Evolutionary conservation across 2,113 vertebrate genomes (phyloP), one percentile per base, ranked within the genome.

Genomic region (Rhombomys opimus): DNA sequence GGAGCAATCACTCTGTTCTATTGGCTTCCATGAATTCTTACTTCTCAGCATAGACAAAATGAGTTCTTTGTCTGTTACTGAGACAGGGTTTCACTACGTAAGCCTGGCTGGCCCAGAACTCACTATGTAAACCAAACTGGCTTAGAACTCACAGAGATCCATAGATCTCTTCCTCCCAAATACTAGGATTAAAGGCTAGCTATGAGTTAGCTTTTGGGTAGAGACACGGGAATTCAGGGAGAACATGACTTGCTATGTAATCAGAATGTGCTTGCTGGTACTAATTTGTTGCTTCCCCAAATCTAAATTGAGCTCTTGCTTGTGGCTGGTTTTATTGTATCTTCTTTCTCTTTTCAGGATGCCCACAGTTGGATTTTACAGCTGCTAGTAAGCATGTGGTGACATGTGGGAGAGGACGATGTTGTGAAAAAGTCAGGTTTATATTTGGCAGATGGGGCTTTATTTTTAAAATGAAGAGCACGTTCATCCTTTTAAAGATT

Each of bases 401-500:
- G 63, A 93, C n/a, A 93, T 78, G 54, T 70, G n/a, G 18, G 12
- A 93, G 20, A 91, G 20, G 52, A 82, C 2, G 67, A 88, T 17
- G 67, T 73, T 87, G 61, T 57, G 38, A 94, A 72, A 54, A 87
- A 87, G 38, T 22, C 52, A 41, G 59, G 82, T 80, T 54, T 85
- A 77, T 76, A 50, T 38, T 65, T 81, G 14, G 11, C 18, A 38
- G 61, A 38, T 17, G 14, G 25, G 7, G 3, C 32, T 90, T 93
- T 75, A 63, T 50, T 77, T 93, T 89, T 81, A 61, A 85, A 87
- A 84, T 17, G 46, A 84, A 90, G 32, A 92, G 13, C 17, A 46
- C 67, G 65, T 30, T 63, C 14, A 41, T 94, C 67, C 61, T 61
- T 82, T 54, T 94, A 89, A 82, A 93, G 59, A 85, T 70, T 27